phyloP scores from a whole-genome alignment of 2,888 invertebrate species.

The Agrotis segetum region DNA sequence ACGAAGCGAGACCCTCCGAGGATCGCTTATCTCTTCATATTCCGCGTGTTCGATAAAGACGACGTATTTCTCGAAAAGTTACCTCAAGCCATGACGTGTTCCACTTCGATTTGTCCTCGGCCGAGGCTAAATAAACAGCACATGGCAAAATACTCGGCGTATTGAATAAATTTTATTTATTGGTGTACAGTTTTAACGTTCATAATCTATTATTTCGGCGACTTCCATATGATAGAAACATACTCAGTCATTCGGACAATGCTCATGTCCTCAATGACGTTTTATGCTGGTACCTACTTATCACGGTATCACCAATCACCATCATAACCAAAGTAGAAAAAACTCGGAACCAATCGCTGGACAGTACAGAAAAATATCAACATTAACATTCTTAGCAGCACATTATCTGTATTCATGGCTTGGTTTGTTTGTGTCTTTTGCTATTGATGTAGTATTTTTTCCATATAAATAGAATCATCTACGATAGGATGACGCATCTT shows the following conservation, averaged over 20 bases:
- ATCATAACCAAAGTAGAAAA: constrained; percentile 17
- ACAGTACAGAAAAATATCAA: neutral
- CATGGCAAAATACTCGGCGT: constrained; percentile 28
- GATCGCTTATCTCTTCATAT: constrained; percentile 32
- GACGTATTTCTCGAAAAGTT: constrained; percentile 31
- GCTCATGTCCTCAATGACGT: constrained; percentile 22
- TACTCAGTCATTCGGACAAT: constrained; percentile 22
- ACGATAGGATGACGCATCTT: constrained; percentile 31
- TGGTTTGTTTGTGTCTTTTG: constrained; percentile 30
- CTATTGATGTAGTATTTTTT: constrained; percentile 27
- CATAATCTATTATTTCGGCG: constrained; percentile 9
- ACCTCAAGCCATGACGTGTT: constrained; percentile 37
- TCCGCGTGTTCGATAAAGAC: constrained; percentile 23
- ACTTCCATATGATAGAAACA: constrained; percentile 13
- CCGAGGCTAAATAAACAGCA: constrained; percentile 51
- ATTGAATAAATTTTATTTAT: constrained; percentile 44
- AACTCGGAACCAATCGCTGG: neutral
- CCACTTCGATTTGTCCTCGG: constrained; percentile 48
- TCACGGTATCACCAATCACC: constrained; percentile 13
- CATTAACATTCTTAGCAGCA: constrained; percentile 25
- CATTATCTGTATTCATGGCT: constrained; percentile 26
- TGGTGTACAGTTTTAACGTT: constrained; percentile 23
- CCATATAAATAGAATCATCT: constrained; percentile 29
- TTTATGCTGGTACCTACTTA: constrained; percentile 11
- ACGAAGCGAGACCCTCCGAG: constrained; percentile 15